These are phyloP conservation scores for Amblyornis subalaris DNA, from an alignment of 2,113 vertebrate species.

Conservation along the genomic window DNA sequence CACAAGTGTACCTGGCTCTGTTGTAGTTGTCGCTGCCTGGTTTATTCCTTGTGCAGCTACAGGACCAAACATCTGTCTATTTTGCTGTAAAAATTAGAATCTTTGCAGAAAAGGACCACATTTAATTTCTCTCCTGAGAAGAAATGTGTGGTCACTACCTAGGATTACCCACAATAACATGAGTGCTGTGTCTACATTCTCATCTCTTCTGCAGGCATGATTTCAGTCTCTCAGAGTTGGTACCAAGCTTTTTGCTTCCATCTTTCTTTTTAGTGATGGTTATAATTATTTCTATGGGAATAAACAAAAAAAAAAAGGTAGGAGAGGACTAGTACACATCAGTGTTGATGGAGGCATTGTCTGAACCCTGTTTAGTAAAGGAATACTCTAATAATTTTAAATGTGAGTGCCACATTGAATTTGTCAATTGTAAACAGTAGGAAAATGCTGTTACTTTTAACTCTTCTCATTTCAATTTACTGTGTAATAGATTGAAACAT, in stretches of 20 bases:
- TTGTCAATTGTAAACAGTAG: not conserved
- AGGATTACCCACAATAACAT: not conserved
- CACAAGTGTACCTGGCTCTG: not conserved
- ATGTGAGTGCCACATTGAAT: not conserved
- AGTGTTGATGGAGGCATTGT: not conserved
- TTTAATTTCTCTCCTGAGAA: not conserved
- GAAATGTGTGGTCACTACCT: not conserved
- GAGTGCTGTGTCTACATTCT: not conserved
- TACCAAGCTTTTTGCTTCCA: not conserved
- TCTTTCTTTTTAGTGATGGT: not conserved
- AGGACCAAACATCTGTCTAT: not conserved
- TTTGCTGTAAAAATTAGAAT: not conserved
- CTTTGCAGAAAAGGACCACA: not conserved
- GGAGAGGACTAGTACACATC: not conserved
- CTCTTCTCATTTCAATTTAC: not conserved
- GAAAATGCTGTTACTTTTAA: not conserved
- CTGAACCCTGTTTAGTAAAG: not conserved
- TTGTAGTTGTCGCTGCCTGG: not conserved
- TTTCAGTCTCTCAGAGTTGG: not conserved
- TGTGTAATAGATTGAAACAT: not conserved
- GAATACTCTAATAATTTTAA: not conserved
- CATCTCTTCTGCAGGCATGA: accelerated
- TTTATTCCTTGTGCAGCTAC: not conserved
- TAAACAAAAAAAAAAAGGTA: not conserved
- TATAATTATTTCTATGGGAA: not conserved